Percentiles rank a stretch among this genome's conserved stretches.
Conservation (phyloP, 2,888 invertebrate species). For the Molanna angustata region DNA sequence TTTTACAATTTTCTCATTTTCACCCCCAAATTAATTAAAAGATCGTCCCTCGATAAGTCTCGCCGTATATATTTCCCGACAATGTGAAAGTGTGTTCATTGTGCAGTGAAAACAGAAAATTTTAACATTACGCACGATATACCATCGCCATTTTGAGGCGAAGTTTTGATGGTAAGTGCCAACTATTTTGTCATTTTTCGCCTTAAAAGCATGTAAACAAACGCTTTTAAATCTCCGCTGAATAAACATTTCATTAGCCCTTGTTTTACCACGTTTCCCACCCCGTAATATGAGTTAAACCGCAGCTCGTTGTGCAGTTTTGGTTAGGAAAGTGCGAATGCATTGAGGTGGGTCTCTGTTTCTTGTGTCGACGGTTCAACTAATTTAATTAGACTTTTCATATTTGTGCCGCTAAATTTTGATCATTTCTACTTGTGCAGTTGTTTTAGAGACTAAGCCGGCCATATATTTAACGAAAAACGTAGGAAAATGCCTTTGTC, state of each 20-base stretch:
- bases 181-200: constrained; percentile 57
- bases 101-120: constrained; percentile 26
- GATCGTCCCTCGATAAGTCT: constrained; percentile 3
- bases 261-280: not conserved
- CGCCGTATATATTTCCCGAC: constrained; percentile 8
- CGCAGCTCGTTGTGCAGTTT: constrained; percentile 21
- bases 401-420: constrained; percentile 1
- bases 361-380: constrained; percentile 44
- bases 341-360: constrained; percentile 47
- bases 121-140: constrained; percentile 50
- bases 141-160: constrained; percentile 61
- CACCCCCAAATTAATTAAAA: constrained; percentile 10
- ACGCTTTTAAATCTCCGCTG: not conserved
- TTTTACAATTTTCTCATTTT: constrained; percentile 16
- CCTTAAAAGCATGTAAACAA: constrained; percentile 27
- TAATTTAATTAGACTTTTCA: constrained; percentile 46
- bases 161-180: constrained; percentile 60
- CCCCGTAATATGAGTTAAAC: constrained; percentile 6
- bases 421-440: constrained; percentile 4
- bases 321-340: constrained; percentile 37
- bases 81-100: constrained; percentile 26
- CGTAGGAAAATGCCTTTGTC: too few species aligned
- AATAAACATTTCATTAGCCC: not conserved
- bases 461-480: too few species aligned
- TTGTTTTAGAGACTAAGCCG: not conserved